Evolutionary conservation across 1,140 invertebrate species (phyloP).

Genomic region (Pantala flavescens): DNA sequence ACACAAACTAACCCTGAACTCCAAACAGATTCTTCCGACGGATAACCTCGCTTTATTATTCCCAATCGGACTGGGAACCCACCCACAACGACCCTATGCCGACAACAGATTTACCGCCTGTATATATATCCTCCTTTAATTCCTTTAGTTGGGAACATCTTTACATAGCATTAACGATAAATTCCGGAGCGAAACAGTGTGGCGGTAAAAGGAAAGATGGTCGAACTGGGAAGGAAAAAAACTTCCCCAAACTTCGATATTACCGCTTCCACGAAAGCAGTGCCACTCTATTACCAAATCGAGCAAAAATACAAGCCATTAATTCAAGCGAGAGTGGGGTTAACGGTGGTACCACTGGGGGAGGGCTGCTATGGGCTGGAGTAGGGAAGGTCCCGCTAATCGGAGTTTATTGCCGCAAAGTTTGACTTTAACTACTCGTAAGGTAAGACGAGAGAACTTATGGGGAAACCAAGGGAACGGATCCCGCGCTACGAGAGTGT

Average conservation of each 20-base stretch:
- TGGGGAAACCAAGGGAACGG: not conserved
- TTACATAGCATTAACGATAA: conserved; percentile 7
- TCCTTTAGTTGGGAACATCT: not conserved
- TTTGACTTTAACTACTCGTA: not conserved
- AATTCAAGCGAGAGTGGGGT: not conserved
- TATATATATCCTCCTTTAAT: not conserved
- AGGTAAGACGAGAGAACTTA: not conserved
- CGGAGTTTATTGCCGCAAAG: conserved; percentile 8
- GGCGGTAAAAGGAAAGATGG: not conserved
- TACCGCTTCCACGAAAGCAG: not conserved
- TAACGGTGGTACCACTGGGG: not conserved
- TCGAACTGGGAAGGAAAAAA: not conserved
- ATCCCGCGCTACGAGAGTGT: not conserved
- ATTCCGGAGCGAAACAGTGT: not conserved
- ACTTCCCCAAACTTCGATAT: not conserved
- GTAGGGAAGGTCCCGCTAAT: not conserved
- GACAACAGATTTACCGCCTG: not conserved
- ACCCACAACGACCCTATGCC: not conserved
- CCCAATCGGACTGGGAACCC: too few relatives aligned
- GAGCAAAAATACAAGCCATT: not conserved
- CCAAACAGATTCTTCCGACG: too few relatives aligned
- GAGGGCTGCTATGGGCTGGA: not conserved
- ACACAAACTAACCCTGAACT: too few relatives aligned
- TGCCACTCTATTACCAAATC: not conserved
- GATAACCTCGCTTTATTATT: too few relatives aligned